Evolutionary conservation across 2,113 vertebrate species (phyloP).

Genomic region (Cygnus buccinator): DNA sequence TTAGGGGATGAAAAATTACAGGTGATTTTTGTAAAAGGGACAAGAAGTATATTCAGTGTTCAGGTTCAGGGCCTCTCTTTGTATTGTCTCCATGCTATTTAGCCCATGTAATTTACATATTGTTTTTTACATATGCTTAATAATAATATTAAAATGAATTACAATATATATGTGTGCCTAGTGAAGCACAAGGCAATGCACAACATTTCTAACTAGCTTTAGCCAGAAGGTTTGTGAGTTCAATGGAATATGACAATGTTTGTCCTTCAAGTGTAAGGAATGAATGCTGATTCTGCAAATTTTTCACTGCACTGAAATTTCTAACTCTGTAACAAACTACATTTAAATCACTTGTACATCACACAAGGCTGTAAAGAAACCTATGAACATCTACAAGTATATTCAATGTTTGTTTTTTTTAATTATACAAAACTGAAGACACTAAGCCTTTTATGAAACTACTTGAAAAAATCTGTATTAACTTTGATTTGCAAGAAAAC

Average conservation of each 20-base stretch:
- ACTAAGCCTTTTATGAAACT: not conserved
- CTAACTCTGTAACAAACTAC: not conserved
- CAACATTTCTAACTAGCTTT: not conserved
- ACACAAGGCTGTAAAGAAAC: not conserved
- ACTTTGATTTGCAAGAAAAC: not conserved
- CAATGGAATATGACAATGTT: not conserved
- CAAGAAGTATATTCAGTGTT: not conserved
- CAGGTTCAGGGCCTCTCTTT: not conserved
- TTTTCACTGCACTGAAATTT: not conserved
- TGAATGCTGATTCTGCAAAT: not conserved
- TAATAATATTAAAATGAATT: not conserved
- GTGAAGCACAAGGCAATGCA: not conserved
- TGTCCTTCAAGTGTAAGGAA: not conserved
- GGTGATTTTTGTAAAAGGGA: constrained; percentile 69
- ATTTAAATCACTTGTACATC: not conserved
- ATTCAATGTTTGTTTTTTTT: not conserved
- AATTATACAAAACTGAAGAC: not conserved
- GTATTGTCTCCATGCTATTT: not conserved
- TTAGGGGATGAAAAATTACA: constrained; percentile 96
- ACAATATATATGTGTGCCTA: not conserved
- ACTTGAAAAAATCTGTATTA: rapidly evolving
- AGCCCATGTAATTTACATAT: not conserved
- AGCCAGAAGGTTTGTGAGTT: not conserved
- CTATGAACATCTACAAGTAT: not conserved
- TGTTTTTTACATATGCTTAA: not conserved